Base-by-base conservation (phyloP, 2,113 vertebrate species). In the Saccopteryx bilineata region DNA sequence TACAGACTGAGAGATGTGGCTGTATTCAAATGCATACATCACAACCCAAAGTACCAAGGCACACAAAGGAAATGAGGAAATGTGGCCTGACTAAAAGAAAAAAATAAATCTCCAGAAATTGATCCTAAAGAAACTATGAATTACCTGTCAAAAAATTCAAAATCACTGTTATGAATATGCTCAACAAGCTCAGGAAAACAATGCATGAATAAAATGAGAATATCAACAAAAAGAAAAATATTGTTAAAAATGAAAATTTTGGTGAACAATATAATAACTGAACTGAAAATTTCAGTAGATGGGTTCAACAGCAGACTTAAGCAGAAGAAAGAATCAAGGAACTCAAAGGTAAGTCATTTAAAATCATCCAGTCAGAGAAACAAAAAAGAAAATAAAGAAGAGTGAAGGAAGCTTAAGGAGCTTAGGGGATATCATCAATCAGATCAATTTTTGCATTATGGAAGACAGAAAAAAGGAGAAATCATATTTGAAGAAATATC, bases 121-220 rank as follows among this genome's bases (percentile, higher is more conserved):
- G 14, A 63, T 12, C 52, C 28, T 63, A 83, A 87, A 82, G 31
- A 65, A 94, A 92, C 7, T 69, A 52, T n/a, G 58, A 82, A 86
- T 54, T 68, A 68, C 17, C 21, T 78, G 65, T 72, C 21, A 92
- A 92, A 95, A 58, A 69, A 63, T 69, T 92, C 31, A 69, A 23
- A 83, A 9, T 31, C 26, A 75, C 9, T 26, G 54, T 54, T 28
- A 87, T 21, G 31, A 95, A 93, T 28, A 82, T 46, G 83, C 5
- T 94, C 33, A 91, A 82, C 13, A 21, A 87, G 31, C 66, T 39
- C 60, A 78, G 21, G 60, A 79, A 88, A 84, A 88, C 26, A 21
- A 84, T 8, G 17, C 28, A 88, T 74, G 72, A 63, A 86, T 65
- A 63, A 83, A 61, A 39, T 93, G 31, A 93, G 75, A 94, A 46